Evolutionary conservation across 2,797 vertebrate species (phyloP), one percentile per base, ranked within the genome.

Genomic region (Danio choprae): DNA sequence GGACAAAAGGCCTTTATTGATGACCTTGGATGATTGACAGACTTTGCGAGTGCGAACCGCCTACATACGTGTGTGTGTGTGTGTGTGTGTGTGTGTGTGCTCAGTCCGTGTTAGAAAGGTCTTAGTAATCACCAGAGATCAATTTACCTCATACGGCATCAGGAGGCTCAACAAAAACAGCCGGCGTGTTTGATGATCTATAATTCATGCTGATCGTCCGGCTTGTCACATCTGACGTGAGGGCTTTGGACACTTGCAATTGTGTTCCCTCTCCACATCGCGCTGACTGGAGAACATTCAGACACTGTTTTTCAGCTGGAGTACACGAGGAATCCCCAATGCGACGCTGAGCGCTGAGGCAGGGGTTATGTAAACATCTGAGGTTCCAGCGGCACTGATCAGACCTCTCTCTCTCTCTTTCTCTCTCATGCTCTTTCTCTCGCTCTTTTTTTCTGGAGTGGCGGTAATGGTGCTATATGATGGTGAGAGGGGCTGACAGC

Each of bases 1-100:
- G 91, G 89, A 93, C 92, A 93, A 93, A 94, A 91, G 90, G 85
- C 89, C 87, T 91, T 88, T 92, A 91, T 91, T 92, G 92, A 93
- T 88, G 90, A 90, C 89, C 86, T 82, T 80, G 82, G 88, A 89
- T 94, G 93, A 94, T 86, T 94, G 94, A 89, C 93, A 92, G 90
- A 81, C 13, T 84, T 88, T 82, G 63, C 72, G 53, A 59, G 62
- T 64, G 83, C 77, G 60, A 36, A 63, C 70, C 40, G 51, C 36
- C 41, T 74, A 72, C 59, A 46, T 44, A 67, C 59, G 69, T 72
- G 67, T 36, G 58, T 64, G 15, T 50, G 64, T 73, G 43, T 58
- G 20, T 68, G 29, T n/a, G n/a, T 72, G 67, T 36, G 58, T 64
- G 15, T 50, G 64, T 73, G 43, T 58, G 20, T 68, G 29, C 55